Evolutionary conservation across 2,888 invertebrate genomes (phyloP), one percentile per base, ranked within the genome.

Genomic region (Scaptomyza tumidula): DNA sequence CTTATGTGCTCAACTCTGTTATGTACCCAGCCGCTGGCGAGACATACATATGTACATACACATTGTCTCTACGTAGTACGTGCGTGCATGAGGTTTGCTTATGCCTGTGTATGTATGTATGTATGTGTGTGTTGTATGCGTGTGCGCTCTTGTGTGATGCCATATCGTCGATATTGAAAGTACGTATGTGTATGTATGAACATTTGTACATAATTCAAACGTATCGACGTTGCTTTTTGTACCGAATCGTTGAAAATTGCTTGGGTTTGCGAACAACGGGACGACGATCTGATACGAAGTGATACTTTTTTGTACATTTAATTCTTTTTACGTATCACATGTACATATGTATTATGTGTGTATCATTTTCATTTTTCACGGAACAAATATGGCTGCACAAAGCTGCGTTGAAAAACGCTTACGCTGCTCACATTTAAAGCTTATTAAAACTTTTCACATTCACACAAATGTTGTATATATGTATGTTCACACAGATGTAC

Each of bases 241-340:
- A 73, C 41, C 60, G 65, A 77, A 77, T 86, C 77, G 79, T 57
- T 75, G 62, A 76, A 80, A 81, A 84, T 61, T 81, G 81, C 72
- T 86, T 82, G 68, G 78, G 65, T 71, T 83, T 85, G 88, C 88
- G 86, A 88, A 80, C 88, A 86, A 88, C 88, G 88, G 78, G 55
- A 78, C 74, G 66, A 79, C 71, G 88, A 84, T 88, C 79, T 85
- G 83, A 87, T 85, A 81, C 88, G 83, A 83, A 82, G 67, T 63
- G 69, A 66, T 83, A 74, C 60, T 67, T 74, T 76, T 79, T 80
- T 78, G 13, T 50, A 35, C 55, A 75, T 64, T 81, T 82, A 68
- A 87, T 84, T 78, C 66, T 76, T 78, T 78, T 67, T 78, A 69
- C 52, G 41, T 64, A 53, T 64, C 14, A 29, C 11, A 48, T 33